Evolutionary conservation across 1,140 invertebrate species (phyloP).

Genomic region (Lycorma delicatula): DNA sequence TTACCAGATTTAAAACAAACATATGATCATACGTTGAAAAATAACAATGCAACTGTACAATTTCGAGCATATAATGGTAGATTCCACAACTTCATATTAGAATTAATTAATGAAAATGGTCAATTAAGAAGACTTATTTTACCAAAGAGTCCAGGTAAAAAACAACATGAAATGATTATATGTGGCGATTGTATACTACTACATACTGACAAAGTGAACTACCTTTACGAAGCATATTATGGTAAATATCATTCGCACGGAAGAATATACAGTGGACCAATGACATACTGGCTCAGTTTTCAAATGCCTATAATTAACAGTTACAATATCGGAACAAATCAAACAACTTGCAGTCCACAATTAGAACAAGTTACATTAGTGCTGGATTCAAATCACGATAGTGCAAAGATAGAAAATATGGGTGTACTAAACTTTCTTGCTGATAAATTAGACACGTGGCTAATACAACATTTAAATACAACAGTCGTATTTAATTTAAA

Average conservation of each 20-base stretch:
- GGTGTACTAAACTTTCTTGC: constrained; percentile 12
- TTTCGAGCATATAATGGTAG: constrained; percentile 15
- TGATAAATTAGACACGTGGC: constrained; percentile 13
- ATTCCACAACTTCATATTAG: constrained; percentile 4
- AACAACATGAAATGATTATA: constrained; percentile 12
- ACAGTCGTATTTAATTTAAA: constrained; percentile 4
- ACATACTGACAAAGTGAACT: constrained; percentile 2
- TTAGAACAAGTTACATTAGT: not conserved
- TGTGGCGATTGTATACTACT: constrained; percentile 4
- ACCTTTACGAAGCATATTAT: constrained; percentile 9
- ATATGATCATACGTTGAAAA: not conserved
- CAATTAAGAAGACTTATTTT: too few species aligned
- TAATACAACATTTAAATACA: constrained; percentile 12
- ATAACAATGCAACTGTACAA: not conserved
- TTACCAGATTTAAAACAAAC: not conserved
- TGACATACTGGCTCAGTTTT: not conserved
- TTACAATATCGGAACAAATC: not conserved
- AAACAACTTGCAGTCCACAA: not conserved
- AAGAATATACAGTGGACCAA: not conserved
- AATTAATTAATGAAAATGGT: not conserved
- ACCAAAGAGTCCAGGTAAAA: too few species aligned
- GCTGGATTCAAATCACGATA: not conserved
- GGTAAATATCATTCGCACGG: constrained; percentile 6
- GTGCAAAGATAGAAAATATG: not conserved
- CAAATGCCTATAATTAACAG: constrained; percentile 3